Base-by-base conservation (phyloP, 2,113 vertebrate species). In the Sorex fumeus region DNA sequence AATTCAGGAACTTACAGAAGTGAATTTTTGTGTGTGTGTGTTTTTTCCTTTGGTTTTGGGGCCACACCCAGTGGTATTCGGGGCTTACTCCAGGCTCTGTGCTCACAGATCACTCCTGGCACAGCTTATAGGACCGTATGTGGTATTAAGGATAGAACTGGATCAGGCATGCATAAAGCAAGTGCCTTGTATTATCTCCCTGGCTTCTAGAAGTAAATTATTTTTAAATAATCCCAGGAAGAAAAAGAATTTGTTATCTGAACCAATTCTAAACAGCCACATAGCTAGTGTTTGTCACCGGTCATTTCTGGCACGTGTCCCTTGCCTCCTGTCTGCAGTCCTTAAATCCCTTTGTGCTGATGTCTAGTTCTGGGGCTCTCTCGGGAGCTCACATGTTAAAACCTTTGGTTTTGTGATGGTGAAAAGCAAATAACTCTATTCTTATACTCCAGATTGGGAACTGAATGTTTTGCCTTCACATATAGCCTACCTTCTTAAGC, bases 1-100 rank as follows among this genome's bases (percentile, higher is more conserved):
- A 64, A 93, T 45, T 74, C 70, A 86, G 66, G 74, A 86, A 74
- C 40, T 53, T 53, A 53, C 18, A 53, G 50, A 53, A 53, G 53
- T 53, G 53, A 53, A 16, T 16, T 53, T 53, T 10, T 16, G 53
- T 53, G 13, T 53, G 53, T 13, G 18, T 53, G 40, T 40, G 40
- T 40, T 3, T 40, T 40, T 40, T 40, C 40, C 40, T 53, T 53
- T 53, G 53, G 13, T 53, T 53, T 13, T 13, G 53, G 53, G 53
- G 18, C 53, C 13, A 53, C 18, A 53, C 18, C 18, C 18, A 15
- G 53, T 16, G 53, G 18, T 53, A 19, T 53, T 53, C 53, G 11
- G 53, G 53, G 53, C 53, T 53, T 53, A 53, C 18, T 53, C 18
- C 53, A 16, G 53, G 53, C 53, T 53, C 53, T 53, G 3, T 53